Conservation (phyloP, 2,888 invertebrate genomes). For the Acronicta alni region DNA sequence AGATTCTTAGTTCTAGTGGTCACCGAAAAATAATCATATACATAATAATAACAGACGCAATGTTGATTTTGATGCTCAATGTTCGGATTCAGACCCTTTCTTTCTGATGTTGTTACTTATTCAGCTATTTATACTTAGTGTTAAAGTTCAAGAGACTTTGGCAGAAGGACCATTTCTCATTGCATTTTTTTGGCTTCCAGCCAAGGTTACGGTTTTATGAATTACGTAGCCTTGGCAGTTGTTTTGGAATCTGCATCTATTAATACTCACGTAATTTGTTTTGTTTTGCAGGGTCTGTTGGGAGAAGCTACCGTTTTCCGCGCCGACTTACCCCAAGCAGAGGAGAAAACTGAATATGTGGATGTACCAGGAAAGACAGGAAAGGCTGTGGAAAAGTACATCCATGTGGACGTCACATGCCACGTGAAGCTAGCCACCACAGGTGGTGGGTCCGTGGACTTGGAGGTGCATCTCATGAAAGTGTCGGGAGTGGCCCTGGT, state of each 20-base stretch:
- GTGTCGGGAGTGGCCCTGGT: constrained; percentile 92
- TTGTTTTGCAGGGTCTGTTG: constrained; percentile 80
- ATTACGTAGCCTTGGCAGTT: constrained; percentile 62
- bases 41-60: constrained; percentile 1
- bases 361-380: constrained; percentile 83
- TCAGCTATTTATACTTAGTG: constrained; percentile 51
- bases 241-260: constrained; percentile 51
- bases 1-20: too few relatives aligned
- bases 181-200: constrained; percentile 65
- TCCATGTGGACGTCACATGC: constrained; percentile 92
- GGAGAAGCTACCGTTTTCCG: constrained; percentile 92
- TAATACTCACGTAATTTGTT: constrained; percentile 51
- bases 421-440: constrained; percentile 90
- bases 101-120: constrained; percentile 62
- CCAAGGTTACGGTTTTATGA: constrained; percentile 60
- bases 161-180: constrained; percentile 67
- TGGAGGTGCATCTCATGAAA: constrained; percentile 90
- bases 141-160: constrained; percentile 65
- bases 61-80: constrained; percentile 47
- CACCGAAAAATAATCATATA: background rate
- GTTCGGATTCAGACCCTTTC: constrained; percentile 18
- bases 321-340: constrained; percentile 91
- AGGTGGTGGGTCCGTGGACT: constrained; percentile 88
- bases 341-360: constrained; percentile 90
- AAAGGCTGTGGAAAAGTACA: constrained; percentile 90